phyloP scores from a whole-genome alignment of 1,140 invertebrate genomes.

The Batillaria attramentaria region DNA sequence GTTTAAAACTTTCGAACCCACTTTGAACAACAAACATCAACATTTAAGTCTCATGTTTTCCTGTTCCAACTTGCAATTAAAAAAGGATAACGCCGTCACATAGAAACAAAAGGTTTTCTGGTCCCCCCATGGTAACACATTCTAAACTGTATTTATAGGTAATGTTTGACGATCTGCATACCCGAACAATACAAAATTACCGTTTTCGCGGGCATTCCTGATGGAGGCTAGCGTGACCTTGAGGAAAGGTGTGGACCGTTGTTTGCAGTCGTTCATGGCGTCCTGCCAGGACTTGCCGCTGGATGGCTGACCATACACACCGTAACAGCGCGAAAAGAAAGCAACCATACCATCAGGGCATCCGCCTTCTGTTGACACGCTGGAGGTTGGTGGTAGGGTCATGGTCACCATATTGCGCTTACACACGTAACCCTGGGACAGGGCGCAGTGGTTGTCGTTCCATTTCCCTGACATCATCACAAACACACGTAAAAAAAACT shows the following conservation, averaged over 20 bases:
- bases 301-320: neutral
- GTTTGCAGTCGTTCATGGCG: neutral
- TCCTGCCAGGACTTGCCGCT: neutral
- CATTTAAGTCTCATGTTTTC: too few species aligned
- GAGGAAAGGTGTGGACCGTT: neutral
- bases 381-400: neutral
- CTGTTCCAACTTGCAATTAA: too few species aligned
- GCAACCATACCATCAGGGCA: neutral
- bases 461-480: constrained; percentile 39
- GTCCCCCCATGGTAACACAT: too few species aligned
- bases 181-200: too few species aligned
- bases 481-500: too few species aligned
- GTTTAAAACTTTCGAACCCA: too few species aligned
- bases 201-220: neutral
- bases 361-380: neutral
- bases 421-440: constrained; percentile 27
- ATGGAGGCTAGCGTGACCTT: neutral
- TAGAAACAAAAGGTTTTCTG: too few species aligned
- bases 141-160: too few species aligned
- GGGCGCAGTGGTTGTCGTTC: constrained; percentile 45
- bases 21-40: too few species aligned
- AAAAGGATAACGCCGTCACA: too few species aligned
- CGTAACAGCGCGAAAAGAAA: neutral
- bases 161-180: too few species aligned
- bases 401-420: constrained; percentile 28